A percentile compares a stretch with the other conserved stretches of the same genome.
Conservation (phyloP, 2,113 vertebrate genomes). For the Hemiscyllium ocellatum region DNA sequence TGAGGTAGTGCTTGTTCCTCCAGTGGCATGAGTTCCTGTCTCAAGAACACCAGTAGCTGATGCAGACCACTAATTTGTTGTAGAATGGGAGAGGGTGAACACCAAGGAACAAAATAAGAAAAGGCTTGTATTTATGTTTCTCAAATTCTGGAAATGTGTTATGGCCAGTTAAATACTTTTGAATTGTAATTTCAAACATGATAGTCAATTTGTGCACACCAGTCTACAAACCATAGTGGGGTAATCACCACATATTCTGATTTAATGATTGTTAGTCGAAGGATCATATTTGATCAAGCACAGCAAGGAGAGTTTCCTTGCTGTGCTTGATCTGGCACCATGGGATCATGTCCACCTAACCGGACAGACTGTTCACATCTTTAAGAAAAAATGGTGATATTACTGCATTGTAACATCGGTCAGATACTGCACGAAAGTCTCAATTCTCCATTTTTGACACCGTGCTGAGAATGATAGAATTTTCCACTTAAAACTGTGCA, state of each 20-base stretch:
- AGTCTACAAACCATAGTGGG: neutral
- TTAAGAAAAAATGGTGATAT: neutral
- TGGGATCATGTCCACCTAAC: neutral
- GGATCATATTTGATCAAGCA: neutral
- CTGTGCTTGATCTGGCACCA: neutral
- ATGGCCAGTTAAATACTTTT: neutral
- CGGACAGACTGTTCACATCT: neutral
- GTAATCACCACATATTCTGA: neutral
- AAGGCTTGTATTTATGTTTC: neutral
- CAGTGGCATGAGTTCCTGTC: neutral
- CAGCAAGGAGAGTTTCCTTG: too few relatives aligned
- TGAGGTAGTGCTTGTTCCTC: neutral
- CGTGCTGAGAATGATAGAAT: neutral
- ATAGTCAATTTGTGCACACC: neutral
- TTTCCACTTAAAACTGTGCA: neutral
- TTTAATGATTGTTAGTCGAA: neutral
- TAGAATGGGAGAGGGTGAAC: neutral
- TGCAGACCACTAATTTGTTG: neutral
- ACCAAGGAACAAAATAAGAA: neutral
- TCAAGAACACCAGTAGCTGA: neutral
- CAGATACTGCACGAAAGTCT: neutral
- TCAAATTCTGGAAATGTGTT: neutral
- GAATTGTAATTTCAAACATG: neutral
- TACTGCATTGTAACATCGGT: neutral
- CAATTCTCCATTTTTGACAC: neutral